Conservation (phyloP, 2,888 invertebrate genomes). For the Apoderus coryli region DNA sequence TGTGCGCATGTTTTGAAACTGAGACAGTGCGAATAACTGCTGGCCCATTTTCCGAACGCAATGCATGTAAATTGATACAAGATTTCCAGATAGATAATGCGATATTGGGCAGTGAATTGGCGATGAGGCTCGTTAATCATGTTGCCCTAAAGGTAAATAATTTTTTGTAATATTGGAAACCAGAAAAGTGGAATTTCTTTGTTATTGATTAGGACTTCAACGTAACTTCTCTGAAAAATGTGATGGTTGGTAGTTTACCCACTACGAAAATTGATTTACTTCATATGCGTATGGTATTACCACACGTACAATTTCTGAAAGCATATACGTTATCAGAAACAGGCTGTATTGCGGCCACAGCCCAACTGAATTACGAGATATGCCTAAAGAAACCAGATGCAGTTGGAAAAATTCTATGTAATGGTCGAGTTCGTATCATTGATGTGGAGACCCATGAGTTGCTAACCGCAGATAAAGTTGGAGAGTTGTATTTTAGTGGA, state of each 20-base stretch:
- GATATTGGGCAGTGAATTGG: constrained; percentile 22
- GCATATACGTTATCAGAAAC: constrained; percentile 24
- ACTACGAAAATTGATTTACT: constrained; percentile 20
- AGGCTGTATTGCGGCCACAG: constrained; percentile 21
- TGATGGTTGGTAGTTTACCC: constrained; percentile 22
- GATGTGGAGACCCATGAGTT: constrained; percentile 20
- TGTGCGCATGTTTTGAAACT: constrained; percentile 23
- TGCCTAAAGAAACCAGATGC: constrained; percentile 19
- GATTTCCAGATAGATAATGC: constrained; percentile 24
- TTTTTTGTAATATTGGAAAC: no score
- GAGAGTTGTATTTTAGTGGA: constrained; percentile 23
- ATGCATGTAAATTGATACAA: constrained; percentile 25
- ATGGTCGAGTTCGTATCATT: constrained; percentile 22
- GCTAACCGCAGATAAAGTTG: constrained; percentile 20
- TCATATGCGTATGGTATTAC: constrained; percentile 18
- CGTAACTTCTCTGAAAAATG: constrained; percentile 22
- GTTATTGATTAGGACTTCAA: constrained; percentile 27
- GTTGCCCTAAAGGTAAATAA: constrained; percentile 22
- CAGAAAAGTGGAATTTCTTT: no score
- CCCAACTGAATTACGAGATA: constrained; percentile 15
- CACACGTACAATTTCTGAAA: constrained; percentile 21
- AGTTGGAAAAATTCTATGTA: constrained; percentile 21
- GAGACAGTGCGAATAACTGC: constrained; percentile 19
- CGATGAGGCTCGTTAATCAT: constrained; percentile 21
- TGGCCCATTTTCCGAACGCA: constrained; percentile 20